A percentile compares a stretch with the other conserved stretches of the same genome.
These are phyloP conservation scores for Copsychus sechellarum DNA, from an alignment of 2,113 vertebrate species.

Conservation along the genomic window DNA sequence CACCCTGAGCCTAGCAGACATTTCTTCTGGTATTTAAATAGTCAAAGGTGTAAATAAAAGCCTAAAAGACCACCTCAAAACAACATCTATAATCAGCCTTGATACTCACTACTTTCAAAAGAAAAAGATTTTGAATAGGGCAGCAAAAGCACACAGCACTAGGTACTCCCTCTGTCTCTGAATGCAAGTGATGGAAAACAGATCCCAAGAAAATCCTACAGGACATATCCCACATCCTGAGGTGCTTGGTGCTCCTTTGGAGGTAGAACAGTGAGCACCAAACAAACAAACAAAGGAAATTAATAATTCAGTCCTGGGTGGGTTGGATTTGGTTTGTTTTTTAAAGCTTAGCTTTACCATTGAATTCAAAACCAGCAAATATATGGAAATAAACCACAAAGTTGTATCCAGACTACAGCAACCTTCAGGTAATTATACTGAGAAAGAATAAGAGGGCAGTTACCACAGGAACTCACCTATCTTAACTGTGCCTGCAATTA, in stretches of 20 bases:
- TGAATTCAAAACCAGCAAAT: background rate
- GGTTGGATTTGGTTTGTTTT: background rate
- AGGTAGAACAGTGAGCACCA: background rate
- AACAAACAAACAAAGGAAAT: background rate
- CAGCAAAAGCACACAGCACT: background rate
- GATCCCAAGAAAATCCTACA: background rate
- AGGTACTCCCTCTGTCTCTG: background rate
- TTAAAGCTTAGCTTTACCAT: background rate
- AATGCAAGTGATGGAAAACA: background rate
- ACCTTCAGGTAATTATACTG: background rate
- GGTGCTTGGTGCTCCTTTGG: background rate
- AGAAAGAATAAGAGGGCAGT: background rate
- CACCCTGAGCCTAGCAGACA: background rate
- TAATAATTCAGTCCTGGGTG: background rate
- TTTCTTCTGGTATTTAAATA: background rate
- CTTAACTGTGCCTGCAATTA: background rate
- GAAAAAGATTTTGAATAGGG: background rate
- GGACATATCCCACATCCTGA: background rate
- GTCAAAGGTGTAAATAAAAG: conserved; percentile 6
- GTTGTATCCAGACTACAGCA: background rate
- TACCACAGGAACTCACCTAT: background rate
- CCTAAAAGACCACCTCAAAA: conserved; percentile 10
- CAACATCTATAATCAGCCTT: background rate
- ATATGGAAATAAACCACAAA: background rate
- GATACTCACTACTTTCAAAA: background rate